A percentile compares a stretch with the other conserved stretches of the same genome.
These are phyloP conservation scores for Drosophila teissieri DNA, from an alignment of 1,140 invertebrate species.

Conservation along the genomic window DNA sequence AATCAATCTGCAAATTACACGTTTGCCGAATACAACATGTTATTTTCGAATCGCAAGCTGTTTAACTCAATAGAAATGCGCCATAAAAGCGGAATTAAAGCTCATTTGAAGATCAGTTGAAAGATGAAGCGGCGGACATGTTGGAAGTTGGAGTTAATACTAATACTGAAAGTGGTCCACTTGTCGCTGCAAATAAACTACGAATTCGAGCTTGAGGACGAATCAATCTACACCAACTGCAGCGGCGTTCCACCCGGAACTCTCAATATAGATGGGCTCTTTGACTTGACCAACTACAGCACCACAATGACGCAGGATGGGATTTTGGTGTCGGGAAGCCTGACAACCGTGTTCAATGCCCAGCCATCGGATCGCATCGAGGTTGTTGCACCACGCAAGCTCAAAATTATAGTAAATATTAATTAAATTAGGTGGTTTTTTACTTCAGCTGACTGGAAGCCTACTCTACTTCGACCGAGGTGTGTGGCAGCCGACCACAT, in stretches of 20 bases:
- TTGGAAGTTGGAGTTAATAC: neutral
- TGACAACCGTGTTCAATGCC: neutral
- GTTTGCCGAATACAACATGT: neutral
- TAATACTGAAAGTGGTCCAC: neutral
- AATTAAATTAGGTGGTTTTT: neutral
- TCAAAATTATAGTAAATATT: no score
- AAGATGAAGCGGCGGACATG: neutral
- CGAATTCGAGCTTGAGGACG: conserved; percentile 1
- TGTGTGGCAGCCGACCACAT: conserved; percentile 6
- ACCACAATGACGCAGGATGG: neutral
- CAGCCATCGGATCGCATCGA: conserved; percentile 9
- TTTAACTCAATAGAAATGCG: neutral
- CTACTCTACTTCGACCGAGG: conserved; percentile 6
- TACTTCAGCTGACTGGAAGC: neutral
- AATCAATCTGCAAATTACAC: neutral
- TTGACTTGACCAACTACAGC: neutral
- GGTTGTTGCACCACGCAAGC: neutral
- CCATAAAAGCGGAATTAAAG: neutral
- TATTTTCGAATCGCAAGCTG: neutral
- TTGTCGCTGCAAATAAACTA: neutral
- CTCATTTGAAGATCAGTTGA: neutral
- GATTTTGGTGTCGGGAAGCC: neutral
- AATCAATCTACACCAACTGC: conserved; percentile 1
- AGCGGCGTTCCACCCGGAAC: neutral
- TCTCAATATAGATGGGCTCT: neutral